phyloP scores from a whole-genome alignment of 2,113 vertebrate genomes.

The Pongo pygmaeus region DNA sequence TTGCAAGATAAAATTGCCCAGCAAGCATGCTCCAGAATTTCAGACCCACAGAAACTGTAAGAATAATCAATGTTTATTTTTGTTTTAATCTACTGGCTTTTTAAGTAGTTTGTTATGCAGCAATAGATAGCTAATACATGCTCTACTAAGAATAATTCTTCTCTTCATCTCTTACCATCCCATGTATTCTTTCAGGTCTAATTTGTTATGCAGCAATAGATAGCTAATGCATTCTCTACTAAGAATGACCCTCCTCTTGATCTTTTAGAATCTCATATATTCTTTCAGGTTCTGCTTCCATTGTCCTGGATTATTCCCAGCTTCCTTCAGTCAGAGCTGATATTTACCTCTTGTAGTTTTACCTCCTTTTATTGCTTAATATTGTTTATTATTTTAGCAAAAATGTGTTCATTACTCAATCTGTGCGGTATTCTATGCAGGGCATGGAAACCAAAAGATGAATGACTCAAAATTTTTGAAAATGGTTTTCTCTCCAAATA shows the following conservation, averaged over 20 bases:
- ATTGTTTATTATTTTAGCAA: background rate
- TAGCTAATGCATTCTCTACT: background rate
- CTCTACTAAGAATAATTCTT: background rate
- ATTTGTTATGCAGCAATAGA: background rate
- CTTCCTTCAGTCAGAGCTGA: background rate
- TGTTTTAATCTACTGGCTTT: background rate
- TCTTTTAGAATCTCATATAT: background rate
- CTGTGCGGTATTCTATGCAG: background rate
- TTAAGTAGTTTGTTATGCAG: background rate
- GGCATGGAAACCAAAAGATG: background rate
- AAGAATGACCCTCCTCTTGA: background rate
- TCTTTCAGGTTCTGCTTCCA: background rate
- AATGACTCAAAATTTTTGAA: slow-evolving; percentile 16
- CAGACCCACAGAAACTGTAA: background rate
- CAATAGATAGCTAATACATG: background rate
- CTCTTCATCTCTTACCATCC: background rate
- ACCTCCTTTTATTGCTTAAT: background rate
- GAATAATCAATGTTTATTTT: background rate
- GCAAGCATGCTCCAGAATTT: background rate
- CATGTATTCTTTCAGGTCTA: background rate
- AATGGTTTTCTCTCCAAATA: background rate
- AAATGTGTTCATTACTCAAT: background rate
- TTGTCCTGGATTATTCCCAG: background rate
- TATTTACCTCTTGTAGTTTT: background rate
- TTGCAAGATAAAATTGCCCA: background rate